Evolutionary conservation across 1,140 invertebrate species (phyloP).

Genomic region (Ips typographus): DNA sequence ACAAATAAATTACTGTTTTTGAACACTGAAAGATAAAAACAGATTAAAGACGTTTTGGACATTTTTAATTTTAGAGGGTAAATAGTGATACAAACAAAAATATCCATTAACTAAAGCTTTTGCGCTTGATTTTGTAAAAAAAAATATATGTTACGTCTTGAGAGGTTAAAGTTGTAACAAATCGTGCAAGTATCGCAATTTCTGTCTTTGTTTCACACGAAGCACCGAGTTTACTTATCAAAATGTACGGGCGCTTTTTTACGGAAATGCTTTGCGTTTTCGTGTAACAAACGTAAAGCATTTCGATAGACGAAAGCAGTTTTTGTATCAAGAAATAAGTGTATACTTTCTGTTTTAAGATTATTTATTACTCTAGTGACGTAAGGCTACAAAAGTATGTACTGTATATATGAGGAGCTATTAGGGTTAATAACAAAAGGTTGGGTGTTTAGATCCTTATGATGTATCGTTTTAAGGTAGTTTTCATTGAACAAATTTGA

Average conservation of each 20-base stretch:
- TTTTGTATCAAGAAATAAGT: slow-evolving; percentile 17
- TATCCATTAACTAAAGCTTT: slow-evolving; percentile 32
- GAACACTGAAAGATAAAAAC: too few relatives aligned
- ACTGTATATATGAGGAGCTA: slow-evolving; percentile 28
- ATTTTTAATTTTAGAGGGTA: slow-evolving; percentile 9
- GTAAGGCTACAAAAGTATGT: slow-evolving; percentile 30
- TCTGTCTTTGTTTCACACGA: too few relatives aligned
- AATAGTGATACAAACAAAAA: slow-evolving; percentile 17
- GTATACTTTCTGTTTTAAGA: slow-evolving; percentile 34
- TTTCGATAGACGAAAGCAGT: not conserved
- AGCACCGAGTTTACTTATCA: not conserved
- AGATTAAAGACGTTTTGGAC: not conserved
- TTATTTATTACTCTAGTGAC: slow-evolving; percentile 33
- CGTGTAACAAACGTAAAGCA: not conserved
- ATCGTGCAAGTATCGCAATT: too few relatives aligned
- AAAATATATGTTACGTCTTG: not conserved
- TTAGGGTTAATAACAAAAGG: slow-evolving; percentile 11
- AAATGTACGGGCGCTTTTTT: slow-evolving; percentile 14
- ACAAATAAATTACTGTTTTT: too few relatives aligned
- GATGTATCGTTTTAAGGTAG: not conserved
- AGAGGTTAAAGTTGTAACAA: too few relatives aligned
- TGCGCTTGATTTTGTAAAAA: slow-evolving; percentile 25
- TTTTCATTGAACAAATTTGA: too few relatives aligned
- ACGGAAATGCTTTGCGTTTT: slow-evolving; percentile 9
- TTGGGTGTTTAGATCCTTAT: slow-evolving; percentile 16